These are phyloP conservation scores for Odontomachus brunneus DNA, from an alignment of 1,140 invertebrate genomes.

Conservation along the genomic window DNA sequence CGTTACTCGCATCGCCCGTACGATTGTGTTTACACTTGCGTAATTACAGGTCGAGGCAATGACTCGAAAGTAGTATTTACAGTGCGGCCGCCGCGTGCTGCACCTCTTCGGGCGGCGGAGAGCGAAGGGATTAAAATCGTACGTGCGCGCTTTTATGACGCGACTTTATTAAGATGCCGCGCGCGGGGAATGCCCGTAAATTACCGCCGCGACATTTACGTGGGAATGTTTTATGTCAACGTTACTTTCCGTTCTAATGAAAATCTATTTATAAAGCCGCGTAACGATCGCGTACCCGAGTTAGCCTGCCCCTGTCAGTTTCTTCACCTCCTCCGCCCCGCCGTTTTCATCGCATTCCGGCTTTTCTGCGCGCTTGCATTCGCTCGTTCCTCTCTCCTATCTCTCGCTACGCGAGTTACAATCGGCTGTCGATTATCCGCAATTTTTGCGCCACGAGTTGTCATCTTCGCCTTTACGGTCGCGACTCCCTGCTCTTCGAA, in stretches of 20 bases:
- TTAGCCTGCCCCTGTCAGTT: background rate
- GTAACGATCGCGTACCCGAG: background rate
- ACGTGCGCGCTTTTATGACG: conserved; percentile 41
- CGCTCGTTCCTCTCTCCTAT: too few relatives aligned
- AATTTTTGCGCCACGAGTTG: too few relatives aligned
- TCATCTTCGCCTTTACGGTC: too few relatives aligned
- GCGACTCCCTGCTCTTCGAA: background rate
- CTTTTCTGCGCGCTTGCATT: too few relatives aligned
- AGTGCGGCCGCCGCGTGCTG: conserved; percentile 61
- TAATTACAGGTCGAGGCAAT: conserved; percentile 80
- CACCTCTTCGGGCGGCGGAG: conserved; percentile 67
- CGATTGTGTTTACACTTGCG: conserved; percentile 77
- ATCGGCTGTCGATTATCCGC: too few relatives aligned
- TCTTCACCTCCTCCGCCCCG: background rate
- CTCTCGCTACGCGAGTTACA: too few relatives aligned
- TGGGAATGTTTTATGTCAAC: conserved; percentile 40
- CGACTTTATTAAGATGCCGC: conserved; percentile 61
- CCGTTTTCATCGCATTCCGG: too few relatives aligned
- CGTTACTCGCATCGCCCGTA: conserved; percentile 40
- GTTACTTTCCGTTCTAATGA: conserved; percentile 27
- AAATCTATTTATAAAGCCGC: conserved; percentile 9
- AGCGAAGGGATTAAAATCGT: too few relatives aligned
- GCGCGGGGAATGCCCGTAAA: conserved; percentile 39
- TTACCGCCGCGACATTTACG: conserved; percentile 30
- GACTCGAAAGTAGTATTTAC: conserved; percentile 77